Conservation (phyloP, 2,113 vertebrate species). For the Etheostoma cragini region DNA sequence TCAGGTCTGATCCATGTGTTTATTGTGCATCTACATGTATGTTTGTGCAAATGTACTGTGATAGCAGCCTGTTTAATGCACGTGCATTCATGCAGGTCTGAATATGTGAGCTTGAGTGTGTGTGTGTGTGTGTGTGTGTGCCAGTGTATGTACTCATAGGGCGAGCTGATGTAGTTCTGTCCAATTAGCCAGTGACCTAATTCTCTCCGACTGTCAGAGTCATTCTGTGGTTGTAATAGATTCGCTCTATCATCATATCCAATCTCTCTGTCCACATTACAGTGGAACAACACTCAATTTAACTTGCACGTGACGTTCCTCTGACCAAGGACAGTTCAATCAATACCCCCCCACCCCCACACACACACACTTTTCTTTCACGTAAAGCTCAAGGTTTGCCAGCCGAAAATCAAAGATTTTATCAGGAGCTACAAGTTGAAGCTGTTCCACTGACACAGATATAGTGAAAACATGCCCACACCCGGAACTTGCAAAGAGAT, state of each 20-base stretch:
- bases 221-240: conserved; percentile 68
- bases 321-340: conserved; percentile 61
- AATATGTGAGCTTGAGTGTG: not conserved
- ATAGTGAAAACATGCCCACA: not conserved
- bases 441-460: not conserved
- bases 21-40: not conserved
- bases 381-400: not conserved
- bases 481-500: not conserved
- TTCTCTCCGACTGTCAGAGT: conserved; percentile 66
- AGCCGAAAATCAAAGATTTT: conserved; percentile 19
- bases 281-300: conserved; percentile 54
- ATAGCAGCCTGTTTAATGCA: conserved; percentile 3
- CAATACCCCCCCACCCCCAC: conserved; percentile 34
- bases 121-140: conserved; percentile 4
- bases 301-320: conserved; percentile 43
- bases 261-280: conserved; percentile 69
- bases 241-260: conserved; percentile 70
- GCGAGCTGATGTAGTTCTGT: conserved; percentile 67
- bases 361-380: not conserved
- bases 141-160: conserved; percentile 8
- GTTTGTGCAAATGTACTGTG: conserved; percentile 5
- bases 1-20: conserved; percentile 28
- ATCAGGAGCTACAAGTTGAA: conserved; percentile 5
- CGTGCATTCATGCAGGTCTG: conserved; percentile 17
- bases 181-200: conserved; percentile 81